Base-by-base conservation (phyloP, 2,888 invertebrate genomes). In the Mamestra brassicae region DNA sequence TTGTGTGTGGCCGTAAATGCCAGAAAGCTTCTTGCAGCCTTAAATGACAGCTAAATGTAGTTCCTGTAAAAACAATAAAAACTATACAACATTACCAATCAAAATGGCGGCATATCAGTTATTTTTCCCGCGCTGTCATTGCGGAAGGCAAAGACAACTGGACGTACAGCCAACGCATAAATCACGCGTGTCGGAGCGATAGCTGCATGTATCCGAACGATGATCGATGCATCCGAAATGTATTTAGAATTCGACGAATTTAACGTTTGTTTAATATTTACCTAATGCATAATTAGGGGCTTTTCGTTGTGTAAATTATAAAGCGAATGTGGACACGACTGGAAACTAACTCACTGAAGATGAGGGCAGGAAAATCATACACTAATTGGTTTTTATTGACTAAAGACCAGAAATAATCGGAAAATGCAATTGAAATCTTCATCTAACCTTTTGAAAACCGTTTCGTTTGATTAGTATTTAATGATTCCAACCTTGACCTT, bases 191-290 rank as follows among this genome's bases (percentile, higher is more conserved):
- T 73, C 84, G 82, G 71, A 58, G 71, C 81, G 81, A 87, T 84
- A 80, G 83, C 83, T 71, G 80, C 80, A 74, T 70, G 85, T 74
- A 81, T 78, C 81, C 78, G 73, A 84, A 79, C 82, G 78, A 86
- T 88, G 88, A 88, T 88, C 78, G 89, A 88, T 88, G 88, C 84
- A 74, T 80, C 73, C 74, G 65, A 86, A 83, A 87, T 84, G 81
- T 81, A 85, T 84, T 86, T 87, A 75, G 76, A 79, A 76, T 83
- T 79, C 69, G 52, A 71, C 72, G 71, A 73, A 73, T 74, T 72
- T 58, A 60, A 61, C 38, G 69, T 80, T 76, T 70, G 76, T 81
- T 72, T 75, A 71, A 76, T 80, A 61, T 74, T 63, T 67, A 62
- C 42, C 38, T 71, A 78, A 72, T 79, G 60, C 36, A 70, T 74